Conservation (phyloP, 1,140 invertebrate species). For the Trigoniulus corallinus region DNA sequence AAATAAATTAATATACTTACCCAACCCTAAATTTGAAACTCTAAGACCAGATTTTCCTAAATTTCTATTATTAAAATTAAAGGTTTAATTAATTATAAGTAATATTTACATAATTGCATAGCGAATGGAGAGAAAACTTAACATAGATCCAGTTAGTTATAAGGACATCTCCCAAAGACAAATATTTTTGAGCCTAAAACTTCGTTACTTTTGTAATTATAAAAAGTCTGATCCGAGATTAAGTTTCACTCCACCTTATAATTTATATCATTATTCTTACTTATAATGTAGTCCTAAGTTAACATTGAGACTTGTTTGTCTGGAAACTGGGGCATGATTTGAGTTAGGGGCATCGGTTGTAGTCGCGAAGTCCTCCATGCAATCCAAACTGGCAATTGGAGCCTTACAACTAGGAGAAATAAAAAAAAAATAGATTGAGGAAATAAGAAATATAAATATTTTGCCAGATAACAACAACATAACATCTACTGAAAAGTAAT, state of each 20-base stretch:
- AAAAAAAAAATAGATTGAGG: slow-evolving; percentile 2
- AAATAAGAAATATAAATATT: no score
- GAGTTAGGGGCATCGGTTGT: slow-evolving; percentile 7
- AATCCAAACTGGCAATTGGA: slow-evolving; percentile 75
- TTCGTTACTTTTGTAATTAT: no score
- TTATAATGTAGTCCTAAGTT: slow-evolving; percentile 31
- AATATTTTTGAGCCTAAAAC: no score
- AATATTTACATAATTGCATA: no score
- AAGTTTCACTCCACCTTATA: no score
- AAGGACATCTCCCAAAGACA: no score
- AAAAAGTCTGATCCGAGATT: no score
- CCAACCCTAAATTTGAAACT: slow-evolving; percentile 77
- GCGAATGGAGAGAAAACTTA: no score
- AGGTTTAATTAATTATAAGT: neutral
- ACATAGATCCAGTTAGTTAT: no score
- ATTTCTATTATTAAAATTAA: slow-evolving; percentile 37
- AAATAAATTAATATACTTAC: slow-evolving; percentile 28
- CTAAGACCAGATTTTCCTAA: slow-evolving; percentile 80
- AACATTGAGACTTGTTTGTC: slow-evolving; percentile 42
- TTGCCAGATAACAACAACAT: no score
- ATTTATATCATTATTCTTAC: neutral
- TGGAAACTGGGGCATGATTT: slow-evolving; percentile 21
- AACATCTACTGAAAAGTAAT: no score
- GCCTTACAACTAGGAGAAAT: slow-evolving; percentile 54
- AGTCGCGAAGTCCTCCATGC: slow-evolving; percentile 66